Evolutionary conservation across 2,888 invertebrate species (phyloP).

Genomic region (Micoletzkya japonica): DNA sequence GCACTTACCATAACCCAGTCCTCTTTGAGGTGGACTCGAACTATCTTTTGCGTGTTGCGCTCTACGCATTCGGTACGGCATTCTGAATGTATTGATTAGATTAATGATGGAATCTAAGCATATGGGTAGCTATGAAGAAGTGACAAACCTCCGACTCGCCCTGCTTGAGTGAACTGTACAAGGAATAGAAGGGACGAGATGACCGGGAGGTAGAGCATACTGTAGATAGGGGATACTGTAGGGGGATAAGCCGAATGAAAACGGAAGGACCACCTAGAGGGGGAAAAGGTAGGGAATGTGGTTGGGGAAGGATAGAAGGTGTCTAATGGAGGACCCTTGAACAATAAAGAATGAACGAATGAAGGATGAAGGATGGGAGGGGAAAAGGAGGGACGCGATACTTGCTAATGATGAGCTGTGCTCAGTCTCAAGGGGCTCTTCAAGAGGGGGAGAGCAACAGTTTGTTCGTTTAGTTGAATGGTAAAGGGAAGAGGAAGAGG

Average conservation of each 20-base stretch:
- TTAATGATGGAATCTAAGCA: background rate
- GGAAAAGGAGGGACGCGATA: no score
- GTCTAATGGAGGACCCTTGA: no score
- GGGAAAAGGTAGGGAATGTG: background rate
- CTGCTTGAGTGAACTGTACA: constrained; percentile 21
- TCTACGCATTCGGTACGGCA: constrained; percentile 50
- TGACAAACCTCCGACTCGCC: constrained; percentile 36
- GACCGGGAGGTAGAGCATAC: background rate
- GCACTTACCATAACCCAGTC: constrained; percentile 27
- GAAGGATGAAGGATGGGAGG: no score
- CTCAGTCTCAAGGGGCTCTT: no score
- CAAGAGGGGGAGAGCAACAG: background rate
- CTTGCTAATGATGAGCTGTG: no score
- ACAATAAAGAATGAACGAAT: no score
- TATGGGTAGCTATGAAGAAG: background rate
- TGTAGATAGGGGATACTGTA: background rate
- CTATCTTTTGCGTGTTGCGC: constrained; percentile 43
- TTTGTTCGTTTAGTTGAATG: no score
- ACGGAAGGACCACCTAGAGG: background rate
- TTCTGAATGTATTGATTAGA: constrained; percentile 31
- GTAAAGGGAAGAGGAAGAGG: no score
- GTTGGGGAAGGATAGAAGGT: background rate
- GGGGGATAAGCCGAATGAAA: background rate
- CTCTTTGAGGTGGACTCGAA: constrained; percentile 47
- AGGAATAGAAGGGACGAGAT: background rate